phyloP scores from a whole-genome alignment of 2,797 vertebrate species.

The Sparidentex hasta region DNA sequence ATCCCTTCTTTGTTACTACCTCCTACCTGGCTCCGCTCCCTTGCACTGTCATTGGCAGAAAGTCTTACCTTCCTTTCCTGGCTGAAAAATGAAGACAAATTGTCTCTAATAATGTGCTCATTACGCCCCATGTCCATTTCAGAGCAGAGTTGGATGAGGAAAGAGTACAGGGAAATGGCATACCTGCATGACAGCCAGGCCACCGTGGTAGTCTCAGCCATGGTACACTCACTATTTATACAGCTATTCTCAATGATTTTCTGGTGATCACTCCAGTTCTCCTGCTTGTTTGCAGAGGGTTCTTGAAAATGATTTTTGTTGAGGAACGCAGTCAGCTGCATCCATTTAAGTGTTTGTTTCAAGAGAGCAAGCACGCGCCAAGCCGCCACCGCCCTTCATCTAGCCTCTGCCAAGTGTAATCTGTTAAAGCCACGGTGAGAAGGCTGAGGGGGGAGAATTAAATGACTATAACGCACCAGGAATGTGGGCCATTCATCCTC shows the following conservation, averaged over 20 bases:
- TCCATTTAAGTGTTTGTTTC: constrained; percentile 78
- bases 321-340: constrained; percentile 72
- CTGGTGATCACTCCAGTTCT: constrained; percentile 39
- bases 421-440: constrained; percentile 77
- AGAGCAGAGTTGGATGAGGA: constrained; percentile 29
- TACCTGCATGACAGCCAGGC: constrained; percentile 27
- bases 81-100: constrained; percentile 71
- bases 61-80: constrained; percentile 44
- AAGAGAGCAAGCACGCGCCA: constrained; percentile 65
- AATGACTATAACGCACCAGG: constrained; percentile 78
- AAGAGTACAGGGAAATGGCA: constrained; percentile 3
- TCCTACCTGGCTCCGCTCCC: constrained; percentile 38
- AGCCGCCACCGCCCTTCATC: constrained; percentile 73
- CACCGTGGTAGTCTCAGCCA: background rate
- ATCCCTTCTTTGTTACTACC: background rate
- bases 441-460: constrained; percentile 74
- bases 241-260: constrained; percentile 31
- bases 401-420: constrained; percentile 79
- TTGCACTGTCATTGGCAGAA: constrained; percentile 49
- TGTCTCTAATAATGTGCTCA: constrained; percentile 58
- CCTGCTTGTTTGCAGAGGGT: constrained; percentile 40
- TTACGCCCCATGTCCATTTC: constrained; percentile 55
- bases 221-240: constrained; percentile 11
- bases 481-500: constrained; percentile 81
- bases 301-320: constrained; percentile 62